Evolutionary conservation across 2,797 vertebrate genomes (phyloP), one percentile per base, ranked within the genome.

Genomic region (Chelidonichthys spinosus): DNA sequence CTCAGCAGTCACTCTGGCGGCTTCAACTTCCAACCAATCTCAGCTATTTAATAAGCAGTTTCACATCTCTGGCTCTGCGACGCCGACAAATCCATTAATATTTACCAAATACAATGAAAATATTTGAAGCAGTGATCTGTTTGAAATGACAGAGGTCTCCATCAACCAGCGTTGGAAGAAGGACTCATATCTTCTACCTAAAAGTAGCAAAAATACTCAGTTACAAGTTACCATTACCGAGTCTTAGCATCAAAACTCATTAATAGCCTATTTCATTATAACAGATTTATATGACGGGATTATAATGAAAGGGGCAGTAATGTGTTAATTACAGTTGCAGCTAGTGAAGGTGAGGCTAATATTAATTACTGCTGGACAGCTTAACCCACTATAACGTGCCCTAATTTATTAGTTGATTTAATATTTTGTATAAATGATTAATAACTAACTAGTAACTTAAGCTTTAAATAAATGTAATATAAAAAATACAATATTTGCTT

Each of bases 1-100:
- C 73, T 74, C 54, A 58, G 73, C 47, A 53, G 43, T 52, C 66
- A 18, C 43, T 70, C 49, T 62, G 66, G 74, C 61, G 33, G 43
- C 25, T 25, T 82, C 35, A 61, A 63, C 58, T 44, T 52, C 25
- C 14, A 36, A n/a, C 35, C 43, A 18, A 78, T 37, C 52, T 33
- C 46, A 59, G 62, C 13, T 40, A 59, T 69, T 68, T 66, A 18
- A 63, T 49, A 39, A 72, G 55, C 11, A 15, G 42, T 49, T 56
- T 77, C 44, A 54, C 56, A 69, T 40, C 32, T 61, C 4, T 7
- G 7, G 25, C 52, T 63, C 61, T 33, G 17, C 66, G 63, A 72
- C 56, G 5, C 25, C 7, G 66, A 61, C 44, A 63, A 70, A 76
- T 74, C 55, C 25, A 67, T 58, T 53, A 47, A 44, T 58, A 54